Percentiles rank a stretch among this genome's conserved stretches.
Evolutionary conservation across 1,140 invertebrate genomes (phyloP).

Genomic region (Charaxes varanes): DNA sequence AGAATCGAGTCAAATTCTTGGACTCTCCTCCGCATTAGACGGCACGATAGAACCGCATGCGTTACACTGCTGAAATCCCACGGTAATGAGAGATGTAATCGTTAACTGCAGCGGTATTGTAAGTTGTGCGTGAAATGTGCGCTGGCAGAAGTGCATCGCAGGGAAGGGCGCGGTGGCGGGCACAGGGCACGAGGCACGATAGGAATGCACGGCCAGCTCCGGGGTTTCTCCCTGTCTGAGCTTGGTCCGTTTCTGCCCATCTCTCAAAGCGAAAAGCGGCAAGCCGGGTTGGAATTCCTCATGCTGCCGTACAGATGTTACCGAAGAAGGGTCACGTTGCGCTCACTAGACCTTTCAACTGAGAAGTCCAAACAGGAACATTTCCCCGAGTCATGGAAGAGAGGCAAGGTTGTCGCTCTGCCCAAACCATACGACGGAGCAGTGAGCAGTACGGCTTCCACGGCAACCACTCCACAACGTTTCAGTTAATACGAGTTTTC

Average conservation of each 20-base stretch:
- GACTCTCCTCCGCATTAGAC: slow-evolving; percentile 16
- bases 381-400: slow-evolving; percentile 5
- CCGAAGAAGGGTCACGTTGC: neutral
- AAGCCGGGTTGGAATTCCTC: no score
- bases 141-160: slow-evolving; percentile 24
- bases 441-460: slow-evolving; percentile 7
- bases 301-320: neutral
- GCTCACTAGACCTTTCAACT: slow-evolving; percentile 1
- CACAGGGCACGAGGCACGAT: slow-evolving; percentile 58
- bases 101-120: slow-evolving; percentile 32
- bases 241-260: neutral
- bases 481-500: slow-evolving; percentile 7
- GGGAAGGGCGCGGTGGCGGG: slow-evolving; percentile 28
- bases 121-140: slow-evolving; percentile 23
- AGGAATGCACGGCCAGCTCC: slow-evolving; percentile 67
- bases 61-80: slow-evolving; percentile 35
- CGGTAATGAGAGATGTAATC: slow-evolving; percentile 3
- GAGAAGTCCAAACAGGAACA: slow-evolving; percentile 5
- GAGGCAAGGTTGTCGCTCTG: neutral
- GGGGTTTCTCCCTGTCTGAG: slow-evolving; percentile 8
- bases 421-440: slow-evolving; percentile 3
- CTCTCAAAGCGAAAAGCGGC: slow-evolving; percentile 2
- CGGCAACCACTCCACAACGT: slow-evolving; percentile 8
- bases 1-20: slow-evolving; percentile 30
- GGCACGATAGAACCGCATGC: slow-evolving; percentile 14